phyloP scores from a whole-genome alignment of 2,888 invertebrate genomes.

The Geophilus truncorum region DNA sequence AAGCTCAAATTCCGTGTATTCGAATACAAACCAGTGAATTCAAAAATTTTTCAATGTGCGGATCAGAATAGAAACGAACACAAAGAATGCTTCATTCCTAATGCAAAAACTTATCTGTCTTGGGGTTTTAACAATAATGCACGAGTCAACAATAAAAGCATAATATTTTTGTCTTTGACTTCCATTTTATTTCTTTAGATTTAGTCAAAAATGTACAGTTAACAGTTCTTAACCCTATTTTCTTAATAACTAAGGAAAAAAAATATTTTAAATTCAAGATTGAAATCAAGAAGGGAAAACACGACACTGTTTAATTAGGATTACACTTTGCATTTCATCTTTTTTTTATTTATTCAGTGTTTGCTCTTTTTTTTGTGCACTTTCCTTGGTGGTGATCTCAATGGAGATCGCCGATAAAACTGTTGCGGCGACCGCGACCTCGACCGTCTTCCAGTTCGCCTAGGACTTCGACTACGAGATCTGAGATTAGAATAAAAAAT shows the following conservation, averaged over 20 bases:
- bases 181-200: not conserved
- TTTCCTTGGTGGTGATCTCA: slow-evolving; percentile 36
- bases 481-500: slow-evolving; percentile 29
- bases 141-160: too few relatives aligned
- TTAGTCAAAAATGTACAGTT: not conserved
- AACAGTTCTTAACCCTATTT: not conserved
- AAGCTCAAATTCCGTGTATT: too few relatives aligned
- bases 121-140: too few relatives aligned
- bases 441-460: slow-evolving; percentile 36
- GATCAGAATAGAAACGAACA: too few relatives aligned
- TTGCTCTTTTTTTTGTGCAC: slow-evolving; percentile 40
- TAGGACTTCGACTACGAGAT: slow-evolving; percentile 41
- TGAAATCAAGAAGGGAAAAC: not conserved
- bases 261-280: too few relatives aligned
- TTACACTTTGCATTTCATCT: not conserved
- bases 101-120: too few relatives aligned
- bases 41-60: too few relatives aligned
- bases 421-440: slow-evolving; percentile 39
- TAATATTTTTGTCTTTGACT: not conserved
- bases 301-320: not conserved
- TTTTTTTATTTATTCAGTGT: slow-evolving; percentile 37
- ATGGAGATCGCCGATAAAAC: slow-evolving; percentile 35
- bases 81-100: too few relatives aligned
- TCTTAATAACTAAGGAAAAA: too few relatives aligned
- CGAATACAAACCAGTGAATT: not conserved